A percentile compares a stretch with the other conserved stretches of the same genome.
Evolutionary conservation across 1,140 invertebrate genomes (phyloP).

Genomic region (Aphaenogaster rudis): DNA sequence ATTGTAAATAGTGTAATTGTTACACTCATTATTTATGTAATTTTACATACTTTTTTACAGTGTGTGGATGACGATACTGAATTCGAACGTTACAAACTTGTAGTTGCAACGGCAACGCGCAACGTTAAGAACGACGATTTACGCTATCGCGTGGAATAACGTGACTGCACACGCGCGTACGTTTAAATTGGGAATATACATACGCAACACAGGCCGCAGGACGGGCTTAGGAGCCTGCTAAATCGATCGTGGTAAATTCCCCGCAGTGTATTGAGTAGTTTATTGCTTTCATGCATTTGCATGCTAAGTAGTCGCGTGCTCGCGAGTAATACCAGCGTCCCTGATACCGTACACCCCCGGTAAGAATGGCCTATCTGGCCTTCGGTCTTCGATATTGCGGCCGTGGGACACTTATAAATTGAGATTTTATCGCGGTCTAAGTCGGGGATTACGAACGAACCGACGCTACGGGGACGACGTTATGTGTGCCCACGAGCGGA

Average conservation of each 20-base stretch:
- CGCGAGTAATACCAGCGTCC: constrained; percentile 85
- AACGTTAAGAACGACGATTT: constrained; percentile 51
- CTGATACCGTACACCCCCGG: constrained; percentile 84
- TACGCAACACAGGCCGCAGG: constrained; percentile 47
- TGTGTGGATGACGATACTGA: not conserved
- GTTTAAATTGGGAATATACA: constrained; percentile 78
- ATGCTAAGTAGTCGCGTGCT: constrained; percentile 87
- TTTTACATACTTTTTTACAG: too few relatives aligned
- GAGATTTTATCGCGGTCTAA: constrained; percentile 83
- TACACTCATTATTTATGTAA: too few relatives aligned
- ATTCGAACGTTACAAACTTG: constrained; percentile 1
- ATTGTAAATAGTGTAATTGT: too few relatives aligned
- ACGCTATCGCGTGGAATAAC: constrained; percentile 51
- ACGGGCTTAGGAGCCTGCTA: constrained; percentile 69
- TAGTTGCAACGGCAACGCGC: not conserved
- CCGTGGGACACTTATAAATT: constrained; percentile 86
- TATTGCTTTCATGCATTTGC: constrained; percentile 87
- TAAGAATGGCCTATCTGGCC: constrained; percentile 85
- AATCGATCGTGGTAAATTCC: constrained; percentile 84
- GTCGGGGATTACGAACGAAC: constrained; percentile 76
- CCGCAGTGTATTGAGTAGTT: constrained; percentile 86
- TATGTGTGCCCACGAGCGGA: constrained; percentile 62
- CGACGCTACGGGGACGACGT: constrained; percentile 68
- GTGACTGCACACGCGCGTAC: constrained; percentile 53
- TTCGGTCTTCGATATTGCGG: constrained; percentile 86